Conservation (phyloP, 2,113 vertebrate species). For the Dipodomys stephensi region DNA sequence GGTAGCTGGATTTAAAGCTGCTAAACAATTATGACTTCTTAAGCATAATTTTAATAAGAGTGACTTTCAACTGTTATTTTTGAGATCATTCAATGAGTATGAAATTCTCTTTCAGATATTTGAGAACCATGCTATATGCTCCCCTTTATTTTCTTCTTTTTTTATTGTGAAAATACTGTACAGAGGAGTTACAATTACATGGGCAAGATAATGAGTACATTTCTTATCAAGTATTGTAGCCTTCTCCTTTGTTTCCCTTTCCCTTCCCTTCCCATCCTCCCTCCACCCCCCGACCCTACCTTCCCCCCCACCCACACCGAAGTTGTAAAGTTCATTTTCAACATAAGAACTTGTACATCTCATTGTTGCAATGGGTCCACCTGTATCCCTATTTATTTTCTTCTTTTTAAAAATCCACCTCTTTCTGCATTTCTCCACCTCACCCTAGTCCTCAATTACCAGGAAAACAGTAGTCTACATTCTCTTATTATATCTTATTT, state of each 20-base stretch:
- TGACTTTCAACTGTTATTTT: conserved; percentile 19
- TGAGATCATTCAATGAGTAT: conserved; percentile 15
- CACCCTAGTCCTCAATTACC: background rate
- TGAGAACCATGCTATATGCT: background rate
- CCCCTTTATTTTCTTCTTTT: background rate
- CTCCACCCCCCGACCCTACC: no score
- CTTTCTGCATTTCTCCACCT: background rate
- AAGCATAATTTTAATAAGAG: background rate
- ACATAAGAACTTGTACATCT: no score
- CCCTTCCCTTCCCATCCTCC: no score
- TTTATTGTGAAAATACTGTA: no score
- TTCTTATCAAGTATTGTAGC: no score
- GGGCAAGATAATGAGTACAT: no score
- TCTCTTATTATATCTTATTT: background rate
- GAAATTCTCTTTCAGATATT: background rate
- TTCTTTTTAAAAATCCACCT: background rate
- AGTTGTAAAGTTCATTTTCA: no score
- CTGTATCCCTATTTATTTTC: background rate
- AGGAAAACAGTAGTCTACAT: background rate
- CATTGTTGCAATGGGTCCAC: no score
- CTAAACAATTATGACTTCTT: background rate
- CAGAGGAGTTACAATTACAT: no score
- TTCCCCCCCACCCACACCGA: no score
- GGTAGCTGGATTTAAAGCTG: background rate
- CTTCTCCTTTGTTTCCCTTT: no score